Percentiles rank a stretch among this genome's conserved stretches.
These are phyloP conservation scores for Gallinago solitaria DNA, from an alignment of 2,797 vertebrate species.

Conservation along the genomic window DNA sequence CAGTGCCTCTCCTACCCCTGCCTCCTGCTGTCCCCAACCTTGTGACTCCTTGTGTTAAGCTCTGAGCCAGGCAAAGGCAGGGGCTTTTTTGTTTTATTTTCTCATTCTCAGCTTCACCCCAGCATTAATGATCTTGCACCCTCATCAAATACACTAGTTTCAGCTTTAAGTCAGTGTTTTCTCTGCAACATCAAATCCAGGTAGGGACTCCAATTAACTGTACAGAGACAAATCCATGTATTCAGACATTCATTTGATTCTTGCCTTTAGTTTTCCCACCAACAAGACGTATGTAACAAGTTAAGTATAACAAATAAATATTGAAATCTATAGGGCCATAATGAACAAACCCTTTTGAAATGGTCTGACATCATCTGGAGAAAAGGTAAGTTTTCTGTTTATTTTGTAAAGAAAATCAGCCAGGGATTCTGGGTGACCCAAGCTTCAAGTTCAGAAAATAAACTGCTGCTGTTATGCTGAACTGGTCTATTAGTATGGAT, in stretches of 20 bases:
- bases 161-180: neutral
- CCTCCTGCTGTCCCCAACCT: neutral
- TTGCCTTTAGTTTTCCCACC: neutral
- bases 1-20: neutral
- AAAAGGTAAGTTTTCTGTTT: neutral
- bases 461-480: neutral
- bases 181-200: neutral
- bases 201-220: neutral
- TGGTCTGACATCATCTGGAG: neutral
- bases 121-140: neutral
- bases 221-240: neutral
- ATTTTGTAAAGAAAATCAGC: neutral
- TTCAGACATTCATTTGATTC: neutral
- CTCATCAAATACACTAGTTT: neutral
- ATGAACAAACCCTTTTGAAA: neutral
- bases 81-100: neutral
- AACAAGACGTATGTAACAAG: neutral
- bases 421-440: neutral
- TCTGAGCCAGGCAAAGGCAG: neutral
- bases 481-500: conserved; percentile 18
- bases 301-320: neutral
- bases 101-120: neutral
- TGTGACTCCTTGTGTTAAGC: neutral
- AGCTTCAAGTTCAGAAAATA: neutral
- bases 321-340: neutral